Base-by-base conservation (phyloP, 2,888 invertebrate genomes). In the Drosophila sordidula region DNA sequence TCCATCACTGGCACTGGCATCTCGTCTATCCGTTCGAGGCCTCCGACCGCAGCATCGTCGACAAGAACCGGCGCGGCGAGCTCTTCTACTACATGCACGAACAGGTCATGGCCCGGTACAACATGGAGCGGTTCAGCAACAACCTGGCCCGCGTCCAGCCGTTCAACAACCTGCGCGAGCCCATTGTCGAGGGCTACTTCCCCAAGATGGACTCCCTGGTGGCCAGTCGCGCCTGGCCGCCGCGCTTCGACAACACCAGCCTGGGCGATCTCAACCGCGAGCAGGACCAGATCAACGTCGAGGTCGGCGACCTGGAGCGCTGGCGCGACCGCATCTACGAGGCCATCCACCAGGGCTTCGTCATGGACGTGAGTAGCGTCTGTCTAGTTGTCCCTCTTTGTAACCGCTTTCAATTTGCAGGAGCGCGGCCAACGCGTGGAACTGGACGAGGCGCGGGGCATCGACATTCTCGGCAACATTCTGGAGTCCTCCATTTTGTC, bases 21-120 rank as follows among this genome's bases (percentile, higher is more conserved):
- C 89, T 94, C 74, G 93, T 97, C 2, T 97, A 97, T 91, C 97
- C 97, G 0, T 95, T 95, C 91, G 95, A 95, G 76, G 94, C 95
- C 0, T 92, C 94, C 0, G 93, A 94, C 75, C 91, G 93, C n/a
- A 81, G 90, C 65, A 94, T 95, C 71, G 92, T 92, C 1, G 74
- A 68, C 63, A 96, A 96, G 91, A 95, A 96, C 92, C 93, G 96
- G 6, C 93, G 96, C 4, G 96, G 96, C 0, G 96, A 96, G 89
- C 93, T 96, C 16, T 96, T 96, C 93, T 96, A 95, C 87, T 96
- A 96, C 88, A 96, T 96, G 96, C 96, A 96, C 81, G 94, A 95
- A 87, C 95, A 90, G 84, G 64, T 92, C 18, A 67, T 92, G 5
- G 92, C 92, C 0, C 96, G 96, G 78, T 97, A 96, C 92, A 96